Evolutionary conservation across 2,888 invertebrate species (phyloP).

Genomic region (Brachylomia viminalis): DNA sequence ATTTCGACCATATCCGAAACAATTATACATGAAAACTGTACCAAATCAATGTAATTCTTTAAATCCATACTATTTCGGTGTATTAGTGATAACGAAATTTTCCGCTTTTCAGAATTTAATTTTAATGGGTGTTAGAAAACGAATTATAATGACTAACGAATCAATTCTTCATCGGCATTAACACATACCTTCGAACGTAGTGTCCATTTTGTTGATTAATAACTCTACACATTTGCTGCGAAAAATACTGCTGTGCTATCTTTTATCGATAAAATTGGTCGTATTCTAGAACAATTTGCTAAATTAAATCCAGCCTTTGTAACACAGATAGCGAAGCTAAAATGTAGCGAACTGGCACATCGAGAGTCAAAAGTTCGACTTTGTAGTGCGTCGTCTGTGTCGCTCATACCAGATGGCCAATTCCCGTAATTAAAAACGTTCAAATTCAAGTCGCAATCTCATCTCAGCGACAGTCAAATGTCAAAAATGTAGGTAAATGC

Average conservation of each 20-base stretch:
- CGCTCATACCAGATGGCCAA: not conserved
- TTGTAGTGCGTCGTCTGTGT: not conserved
- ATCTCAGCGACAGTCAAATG: too few species aligned
- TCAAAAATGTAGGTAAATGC: too few species aligned
- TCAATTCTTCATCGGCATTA: conserved; percentile 49
- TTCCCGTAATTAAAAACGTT: too few species aligned
- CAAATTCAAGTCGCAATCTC: too few species aligned
- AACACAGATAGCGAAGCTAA: not conserved
- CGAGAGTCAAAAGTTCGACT: not conserved
- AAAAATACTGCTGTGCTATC: conserved; percentile 12
- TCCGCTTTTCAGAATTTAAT: conserved; percentile 36
- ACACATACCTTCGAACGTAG: conserved; percentile 31
- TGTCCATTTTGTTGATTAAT: conserved; percentile 52
- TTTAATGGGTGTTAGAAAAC: conserved; percentile 48
- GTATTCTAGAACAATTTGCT: not conserved
- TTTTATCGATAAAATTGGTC: not conserved
- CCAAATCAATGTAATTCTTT: conserved; percentile 35
- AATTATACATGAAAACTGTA: conserved; percentile 40
- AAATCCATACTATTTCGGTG: conserved; percentile 30
- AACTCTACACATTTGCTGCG: conserved; percentile 48
- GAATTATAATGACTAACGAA: conserved; percentile 46
- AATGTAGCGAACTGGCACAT: not conserved
- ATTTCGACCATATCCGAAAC: conserved; percentile 34
- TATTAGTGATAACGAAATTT: conserved; percentile 47
- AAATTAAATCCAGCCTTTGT: not conserved